A percentile compares a stretch with the other conserved stretches of the same genome.
Evolutionary conservation across 2,888 invertebrate species (phyloP).

Genomic region (Dolichopus griseipennis): DNA sequence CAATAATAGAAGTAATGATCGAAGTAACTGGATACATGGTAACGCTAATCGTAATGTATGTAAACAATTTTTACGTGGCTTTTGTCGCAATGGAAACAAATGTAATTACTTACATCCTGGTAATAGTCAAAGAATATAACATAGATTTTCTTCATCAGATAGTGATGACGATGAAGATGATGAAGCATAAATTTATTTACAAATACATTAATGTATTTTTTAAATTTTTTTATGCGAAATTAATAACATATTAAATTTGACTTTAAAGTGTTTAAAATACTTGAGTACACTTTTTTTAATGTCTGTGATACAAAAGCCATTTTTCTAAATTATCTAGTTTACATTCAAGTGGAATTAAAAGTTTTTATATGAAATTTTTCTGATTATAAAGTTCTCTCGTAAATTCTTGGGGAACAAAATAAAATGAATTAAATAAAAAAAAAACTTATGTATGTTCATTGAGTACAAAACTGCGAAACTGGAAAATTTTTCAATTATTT

Average conservation of each 20-base stretch:
- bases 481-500: not conserved
- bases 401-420: too few relatives aligned
- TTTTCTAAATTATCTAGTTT: not conserved
- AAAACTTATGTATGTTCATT: not conserved
- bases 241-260: too few relatives aligned
- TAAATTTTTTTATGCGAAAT: too few relatives aligned
- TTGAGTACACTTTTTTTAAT: too few relatives aligned
- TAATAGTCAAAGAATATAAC: constrained; percentile 6
- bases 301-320: constrained; percentile 2
- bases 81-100: constrained; percentile 70
- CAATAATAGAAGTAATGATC: constrained; percentile 33
- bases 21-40: constrained; percentile 35
- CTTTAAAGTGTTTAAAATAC: too few relatives aligned
- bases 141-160: not conserved
- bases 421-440: too few relatives aligned
- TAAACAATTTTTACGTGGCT: constrained; percentile 71
- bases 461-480: not conserved
- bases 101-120: constrained; percentile 74
- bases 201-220: too few relatives aligned
- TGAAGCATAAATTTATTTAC: not conserved
- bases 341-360: not conserved
- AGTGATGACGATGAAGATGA: constrained; percentile 4
- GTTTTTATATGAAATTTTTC: too few relatives aligned
- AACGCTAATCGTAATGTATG: constrained; percentile 55
- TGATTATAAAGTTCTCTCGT: too few relatives aligned